Evolutionary conservation across 2,888 invertebrate species (phyloP), one percentile per base, ranked within the genome.

Genomic region (Meiosimyza decipiens): DNA sequence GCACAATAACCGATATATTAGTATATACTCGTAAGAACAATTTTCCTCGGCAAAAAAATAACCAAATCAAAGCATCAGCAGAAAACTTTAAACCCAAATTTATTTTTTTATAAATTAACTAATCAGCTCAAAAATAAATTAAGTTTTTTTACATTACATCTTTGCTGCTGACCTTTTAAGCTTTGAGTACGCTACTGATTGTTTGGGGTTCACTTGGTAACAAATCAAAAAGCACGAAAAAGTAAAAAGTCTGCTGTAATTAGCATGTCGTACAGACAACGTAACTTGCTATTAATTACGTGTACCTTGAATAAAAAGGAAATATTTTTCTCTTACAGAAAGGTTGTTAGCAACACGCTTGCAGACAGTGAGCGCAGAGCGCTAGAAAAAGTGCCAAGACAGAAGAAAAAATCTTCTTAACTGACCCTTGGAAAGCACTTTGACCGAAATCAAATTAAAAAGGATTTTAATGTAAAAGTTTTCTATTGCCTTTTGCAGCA

Each of bases 401-500:
- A 59, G 2, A 33, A 22, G 47, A 12, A n/a, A 40, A 47, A 62
- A 5, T 33, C 33, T 28, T 15, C 59, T 59, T 15, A 18, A 12
- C 22, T 18, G 40, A 40, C 40, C 40, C 64, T 50, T 64, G 40
- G 4, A 51, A 64, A 64, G 64, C 64, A 51, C 64, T 64, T 64
- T 51, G 64, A 64, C 64, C 64, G 64, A 50, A 64, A 64, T 64
- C 64, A 64, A 64, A 50, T 64, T 64, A 64, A 64, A 50, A 49
- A 22, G 16, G 40, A 11, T 62, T 62, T 62, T 62, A 62, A 62
- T 62, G 28, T 15, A 57, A 13, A 28, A 22, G 15, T 28, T 28
- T 57, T 57, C 18, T 57, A 40, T 9, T 40, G 9, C 40, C 9
- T 40, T 40, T 7, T 40, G 40, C 40, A 40, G 40, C 40, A 40